Base-by-base conservation (phyloP, 2,797 vertebrate species). In the Cetoscarus ocellatus region DNA sequence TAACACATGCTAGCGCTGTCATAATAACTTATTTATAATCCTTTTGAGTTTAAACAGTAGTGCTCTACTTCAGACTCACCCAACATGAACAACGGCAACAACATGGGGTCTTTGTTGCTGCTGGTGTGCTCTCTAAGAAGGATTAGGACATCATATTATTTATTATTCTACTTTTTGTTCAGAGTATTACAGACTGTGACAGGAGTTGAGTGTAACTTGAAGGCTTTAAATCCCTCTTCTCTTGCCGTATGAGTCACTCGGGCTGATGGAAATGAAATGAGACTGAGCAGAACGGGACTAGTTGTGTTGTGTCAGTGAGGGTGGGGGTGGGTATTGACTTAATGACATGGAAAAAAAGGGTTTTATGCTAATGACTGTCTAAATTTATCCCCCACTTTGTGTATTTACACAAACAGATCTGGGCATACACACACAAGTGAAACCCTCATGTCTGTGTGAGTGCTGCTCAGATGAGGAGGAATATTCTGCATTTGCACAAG, bases 291-390 rank as follows among this genome's bases (percentile, higher is more conserved):
- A 75, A 56, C 11, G 7, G 56, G 48, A 60, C 71, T 38, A 49
- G 42, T 50, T 15, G 45, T 39, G 35, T 18, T 44, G 42, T 34
- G 39, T 43, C 10, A 7, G 60, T 36, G 18, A 8, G 7, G 19
- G 17, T 18, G 36, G 43, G 49, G 42, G 19, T 15, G 34, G 42
- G 14, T 44, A 45, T 53, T 69, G 72, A 81, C 77, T 83, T 81
- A 89, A 77, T 85, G 84, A 85, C 79, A 70, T 58, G 63, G 72
- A 75, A 76, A 86, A 45, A 82, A 76, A 56, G 44, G 73, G 62
- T 64, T 82, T 88, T 86, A 90, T 90, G 85, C 61, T 88, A 90
- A 92, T 88, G 81, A 73, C 49, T 19, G 73, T 81, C 88, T 86
- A 86, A 83, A 86, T 88, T 77, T 86, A 88, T 85, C 86, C 63